Evolutionary conservation across 2,888 invertebrate species (phyloP), one percentile per base, ranked within the genome.

Genomic region (Caenorhabditis sp.): DNA sequence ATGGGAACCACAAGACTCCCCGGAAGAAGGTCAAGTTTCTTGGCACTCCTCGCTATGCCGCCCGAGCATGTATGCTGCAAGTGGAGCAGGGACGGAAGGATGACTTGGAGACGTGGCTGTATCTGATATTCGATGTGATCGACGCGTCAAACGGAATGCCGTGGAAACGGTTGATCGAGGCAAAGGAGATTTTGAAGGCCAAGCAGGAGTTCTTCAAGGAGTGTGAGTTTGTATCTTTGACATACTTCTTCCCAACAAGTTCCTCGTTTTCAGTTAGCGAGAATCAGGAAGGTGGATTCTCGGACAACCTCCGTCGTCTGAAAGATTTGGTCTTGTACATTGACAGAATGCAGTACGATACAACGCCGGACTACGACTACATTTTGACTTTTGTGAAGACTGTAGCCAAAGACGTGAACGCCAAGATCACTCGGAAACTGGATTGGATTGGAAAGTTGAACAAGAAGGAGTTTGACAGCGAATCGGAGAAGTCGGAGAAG

Each of bases 61-160:
- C 80, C 9, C 58, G 86, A 4, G 83, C 82, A 0, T 85, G 84
- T 60, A 83, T 84, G 74, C 50, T 64, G 8, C 72, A 79, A 4
- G 13, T 77, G 56, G 86, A 86, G 35, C 86, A 86, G 40, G 84
- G 83, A 47, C 50, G 86, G 20, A 82, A 82, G 44, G 86, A 86
- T 37, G 86, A 86, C 56, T 32, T 85, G 55, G 86, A 86, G 68
- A 79, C 80, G 18, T 86, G 84, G 86, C 32, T 86, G 6, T 86
- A 78, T 40, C 64, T 86, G 61, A 40, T 81, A n/a, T 82, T 76
- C 50, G 84, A 85, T 53, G 37, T 84, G 20, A 62, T 84, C 26
- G 85, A 85, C 56, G 80, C 81, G 9, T 18, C 35, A 11, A 37
- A 71, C 24, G 85, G 84, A 20, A 69, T 85, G 55, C 82, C 82